Evolutionary conservation across 2,113 vertebrate genomes (phyloP).

Genomic region (Microcebus jonahi): DNA sequence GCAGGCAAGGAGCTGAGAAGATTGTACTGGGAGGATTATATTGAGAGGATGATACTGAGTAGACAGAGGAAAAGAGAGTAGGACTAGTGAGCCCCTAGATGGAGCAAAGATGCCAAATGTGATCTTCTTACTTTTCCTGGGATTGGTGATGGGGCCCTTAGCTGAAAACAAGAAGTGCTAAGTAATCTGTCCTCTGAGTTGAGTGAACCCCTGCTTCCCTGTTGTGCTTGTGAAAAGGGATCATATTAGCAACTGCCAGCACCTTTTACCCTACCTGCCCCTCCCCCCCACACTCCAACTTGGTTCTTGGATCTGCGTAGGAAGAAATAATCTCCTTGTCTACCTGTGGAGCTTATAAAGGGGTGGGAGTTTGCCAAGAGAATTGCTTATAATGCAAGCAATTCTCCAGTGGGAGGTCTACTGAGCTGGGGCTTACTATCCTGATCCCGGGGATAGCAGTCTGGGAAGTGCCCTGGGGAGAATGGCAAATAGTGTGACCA

Average conservation of each 20-base stretch:
- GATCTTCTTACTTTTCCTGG: background rate
- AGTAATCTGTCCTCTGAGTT: background rate
- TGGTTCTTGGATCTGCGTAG: background rate
- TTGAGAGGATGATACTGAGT: background rate
- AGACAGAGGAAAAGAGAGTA: no score
- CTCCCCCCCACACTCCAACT: background rate
- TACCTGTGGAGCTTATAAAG: background rate
- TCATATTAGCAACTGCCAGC: background rate
- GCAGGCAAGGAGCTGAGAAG: background rate
- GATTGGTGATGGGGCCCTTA: background rate
- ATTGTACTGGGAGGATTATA: background rate
- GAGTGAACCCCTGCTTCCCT: background rate
- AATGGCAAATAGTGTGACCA: background rate
- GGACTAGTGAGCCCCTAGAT: background rate
- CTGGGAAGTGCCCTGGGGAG: background rate
- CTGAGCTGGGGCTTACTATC: background rate
- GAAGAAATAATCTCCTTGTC: background rate
- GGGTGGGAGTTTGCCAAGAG: background rate
- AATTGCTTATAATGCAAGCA: background rate
- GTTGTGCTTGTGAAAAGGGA: background rate
- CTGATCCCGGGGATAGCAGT: background rate
- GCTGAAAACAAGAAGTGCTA: background rate
- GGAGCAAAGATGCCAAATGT: background rate
- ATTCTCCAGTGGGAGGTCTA: background rate
- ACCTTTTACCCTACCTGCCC: no score